Base-by-base conservation (phyloP, 1,140 invertebrate genomes). In the Diachasma alloeum region DNA sequence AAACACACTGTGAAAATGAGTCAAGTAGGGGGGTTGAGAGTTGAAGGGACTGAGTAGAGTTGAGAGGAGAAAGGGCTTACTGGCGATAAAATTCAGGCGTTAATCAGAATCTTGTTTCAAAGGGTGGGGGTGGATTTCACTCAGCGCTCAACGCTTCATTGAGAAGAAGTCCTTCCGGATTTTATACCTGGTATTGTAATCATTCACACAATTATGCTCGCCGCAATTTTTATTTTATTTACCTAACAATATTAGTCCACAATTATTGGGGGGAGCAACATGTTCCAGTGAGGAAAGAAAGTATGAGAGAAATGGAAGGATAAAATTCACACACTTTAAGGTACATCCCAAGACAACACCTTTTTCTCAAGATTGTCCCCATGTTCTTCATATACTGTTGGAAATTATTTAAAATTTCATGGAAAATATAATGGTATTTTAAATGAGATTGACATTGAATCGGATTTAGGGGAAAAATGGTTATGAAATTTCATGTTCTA, bases 81-180 rank as follows among this genome's bases (percentile, higher is more conserved):
- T 82, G 74, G 75, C 81, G 81, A 86, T 86, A 85, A 86, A 87
- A 87, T 87, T 86, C 82, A 76, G 81, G 79, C 83, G 82, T 86
- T 86, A 84, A 86, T 85, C 84, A 85, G 84, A 87, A 86, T 87
- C 84, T 87, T 87, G 85, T 87, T 87, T 87, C 80, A 80, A 86
- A 81, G 81, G 10, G 39, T 46, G 72, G 53, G 75, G 74, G n/a
- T 26, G 6, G 6, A 31, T 48, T 37, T 48, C 3, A 9, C 42
- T 46, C 42, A 6, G 13, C 17, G 11, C 36, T 37, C 15, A n/a
- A 11, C 17, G n/a, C 36, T 17, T 69, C 67, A 19, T 42, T 42
- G 19, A 39, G 31, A 44, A 70, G 37, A 19, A 39, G 69, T 22
- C 24, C 37, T 13, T 15, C 13, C 26, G 67, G 74, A 37, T 59